Conservation (phyloP, 2,113 vertebrate genomes). For the Pantherophis guttatus region DNA sequence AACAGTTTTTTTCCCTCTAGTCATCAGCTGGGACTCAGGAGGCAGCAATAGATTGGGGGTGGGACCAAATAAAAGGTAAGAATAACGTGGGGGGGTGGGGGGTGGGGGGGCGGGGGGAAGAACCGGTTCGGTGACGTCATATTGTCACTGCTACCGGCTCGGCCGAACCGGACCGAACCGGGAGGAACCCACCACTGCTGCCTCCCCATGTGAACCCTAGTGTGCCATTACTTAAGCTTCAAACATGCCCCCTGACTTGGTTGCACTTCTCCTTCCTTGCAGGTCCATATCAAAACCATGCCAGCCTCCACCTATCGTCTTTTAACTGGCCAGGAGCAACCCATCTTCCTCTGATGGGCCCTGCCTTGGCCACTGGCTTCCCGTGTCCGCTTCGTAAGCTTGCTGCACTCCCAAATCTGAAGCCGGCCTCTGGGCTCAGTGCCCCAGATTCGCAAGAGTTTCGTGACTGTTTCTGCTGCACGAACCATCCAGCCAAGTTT, state of each 20-base stretch:
- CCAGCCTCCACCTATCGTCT: constrained; percentile 90
- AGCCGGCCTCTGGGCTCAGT: background rate
- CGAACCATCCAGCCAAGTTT: background rate
- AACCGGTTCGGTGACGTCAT: too few relatives aligned
- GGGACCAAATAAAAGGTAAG: too few relatives aligned
- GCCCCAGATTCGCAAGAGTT: background rate
- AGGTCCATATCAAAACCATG: constrained; percentile 98
- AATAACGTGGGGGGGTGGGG: too few relatives aligned
- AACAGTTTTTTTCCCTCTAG: too few relatives aligned
- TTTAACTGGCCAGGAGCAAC: constrained; percentile 92
- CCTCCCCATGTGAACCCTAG: background rate
- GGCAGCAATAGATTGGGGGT: too few relatives aligned
- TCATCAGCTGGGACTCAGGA: too few relatives aligned
- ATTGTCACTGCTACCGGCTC: too few relatives aligned
- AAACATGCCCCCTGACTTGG: background rate
- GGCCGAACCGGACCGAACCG: too few relatives aligned
- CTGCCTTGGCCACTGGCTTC: fast-evolving
- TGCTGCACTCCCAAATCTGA: too few relatives aligned
- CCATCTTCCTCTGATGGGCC: constrained; percentile 78
- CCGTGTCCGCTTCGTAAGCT: background rate
- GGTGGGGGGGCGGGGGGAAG: too few relatives aligned
- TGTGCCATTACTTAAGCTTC: background rate
- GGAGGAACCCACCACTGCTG: too few relatives aligned
- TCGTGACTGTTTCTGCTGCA: too few relatives aligned
- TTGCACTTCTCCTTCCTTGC: background rate